Base-by-base conservation (phyloP, 2,113 vertebrate genomes). In the Lichenostomus cassidix region DNA sequence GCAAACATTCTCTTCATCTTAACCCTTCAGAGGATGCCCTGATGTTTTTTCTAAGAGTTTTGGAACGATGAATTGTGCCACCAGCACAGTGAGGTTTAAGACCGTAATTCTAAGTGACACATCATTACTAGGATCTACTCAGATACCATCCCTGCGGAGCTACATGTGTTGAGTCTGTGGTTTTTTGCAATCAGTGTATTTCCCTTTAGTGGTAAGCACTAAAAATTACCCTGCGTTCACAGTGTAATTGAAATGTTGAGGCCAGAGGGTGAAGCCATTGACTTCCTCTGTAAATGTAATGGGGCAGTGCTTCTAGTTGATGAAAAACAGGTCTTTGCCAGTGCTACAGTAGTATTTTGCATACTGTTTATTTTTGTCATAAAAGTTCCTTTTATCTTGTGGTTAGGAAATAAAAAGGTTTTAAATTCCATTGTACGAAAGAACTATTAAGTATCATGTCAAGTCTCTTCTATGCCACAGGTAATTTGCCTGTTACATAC, bases 151-250 rank as follows among this genome's bases (percentile, higher is more conserved):
- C 88, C 71, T 10, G 8, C 0, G 3, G 89, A 94, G 71, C 25
- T 42, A 0, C 19, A 9, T 80, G 33, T 90, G 84, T 94, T 70
- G 47, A 93, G 76, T 93, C 85, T 97, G 93, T 94, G 95, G 90
- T 93, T 97, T 92, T 93, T 47, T 96, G 75, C 90, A 96, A 94
- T 97, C 92, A 83, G 55, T 86, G 59, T 58, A 86, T 77, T 97
- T 97, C 95, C 94, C 59, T 83, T 93, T 71, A 92, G 94, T 59
- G 64, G 85, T 94, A 78, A 96, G 90, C 79, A 56, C 92, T 94
- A 69, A 91, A 95, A 95, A 80, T 94, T 92, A 83, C 68, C 33
- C 76, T 88, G 59, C 33, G 63, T 80, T 96, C 79, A 74, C 56
- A 80, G 55, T 29, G 68, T 83, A 92, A 88, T 95, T 94, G 79